Evolutionary conservation across 2,888 invertebrate genomes (phyloP).

Genomic region (Mythimna ferrago): DNA sequence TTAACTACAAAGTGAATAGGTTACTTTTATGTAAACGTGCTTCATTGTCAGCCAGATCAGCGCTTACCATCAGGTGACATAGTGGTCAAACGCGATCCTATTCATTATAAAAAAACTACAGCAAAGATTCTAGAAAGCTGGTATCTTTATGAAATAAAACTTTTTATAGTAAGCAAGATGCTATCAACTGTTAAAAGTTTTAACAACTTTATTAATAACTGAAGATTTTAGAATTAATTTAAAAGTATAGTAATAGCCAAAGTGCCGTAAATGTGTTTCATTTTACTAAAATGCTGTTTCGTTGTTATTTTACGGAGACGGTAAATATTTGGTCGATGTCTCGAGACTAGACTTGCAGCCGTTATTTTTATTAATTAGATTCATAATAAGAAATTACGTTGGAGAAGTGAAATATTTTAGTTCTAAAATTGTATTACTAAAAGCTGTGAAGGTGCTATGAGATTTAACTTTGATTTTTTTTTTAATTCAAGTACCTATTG

Average conservation of each 20-base stretch:
- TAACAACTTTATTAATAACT: conserved; percentile 44
- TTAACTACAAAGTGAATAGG: no score
- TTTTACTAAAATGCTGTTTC: conserved; percentile 17
- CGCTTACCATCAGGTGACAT: no score
- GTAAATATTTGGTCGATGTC: conserved; percentile 24
- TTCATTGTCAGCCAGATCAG: no score
- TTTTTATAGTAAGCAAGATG: conserved; percentile 34
- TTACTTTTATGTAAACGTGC: no score
- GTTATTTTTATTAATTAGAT: conserved; percentile 35
- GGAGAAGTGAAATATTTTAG: conserved; percentile 15
- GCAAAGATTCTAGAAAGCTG: conserved; percentile 5
- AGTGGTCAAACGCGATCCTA: no score
- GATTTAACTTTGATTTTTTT: conserved; percentile 5
- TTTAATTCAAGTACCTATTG: no score
- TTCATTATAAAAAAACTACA: no score
- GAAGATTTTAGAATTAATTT: conserved; percentile 44
- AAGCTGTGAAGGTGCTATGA: conserved; percentile 11
- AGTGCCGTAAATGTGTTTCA: conserved; percentile 40
- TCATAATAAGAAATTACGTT: conserved; percentile 14
- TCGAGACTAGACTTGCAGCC: conserved; percentile 16
- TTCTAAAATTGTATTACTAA: conserved; percentile 14
- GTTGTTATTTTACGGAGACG: conserved; percentile 11
- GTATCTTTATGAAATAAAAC: conserved; percentile 5
- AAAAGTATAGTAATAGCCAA: conserved; percentile 31
- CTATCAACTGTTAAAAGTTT: conserved; percentile 39